Evolutionary conservation across 30 jellyfish, hydroid and myxozoan genomes (phyloP), one percentile per base, ranked within the genome.

Genomic region (Turritopsis rubra): DNA sequence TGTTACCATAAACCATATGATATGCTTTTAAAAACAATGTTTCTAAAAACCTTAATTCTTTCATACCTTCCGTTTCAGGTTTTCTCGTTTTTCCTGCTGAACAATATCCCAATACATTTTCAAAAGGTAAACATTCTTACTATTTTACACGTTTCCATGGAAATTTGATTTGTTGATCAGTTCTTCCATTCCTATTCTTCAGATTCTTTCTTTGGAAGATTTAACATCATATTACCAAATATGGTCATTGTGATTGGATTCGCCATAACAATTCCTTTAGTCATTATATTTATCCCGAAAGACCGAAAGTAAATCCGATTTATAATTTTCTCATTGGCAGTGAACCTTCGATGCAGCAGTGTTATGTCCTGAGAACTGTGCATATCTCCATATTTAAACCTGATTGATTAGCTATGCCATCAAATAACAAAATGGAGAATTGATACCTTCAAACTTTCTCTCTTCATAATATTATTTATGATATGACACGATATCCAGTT

Each of bases 31-130:
- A 66, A 66, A 0, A 26, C 9, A 23, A 74, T 9, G 53, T 74
- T 74, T 71, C 16, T 25, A 1, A 25, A 74, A n/a, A n/a, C n/a
- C n/a, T n/a, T n/a, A 1, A 9, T 74, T 74, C 53, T 16, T 74
- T 74, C 22, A n/a, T 74, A n/a, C n/a, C n/a, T n/a, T n/a, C n/a
- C n/a, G n/a, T 74, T 74, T 21, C 65, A 74, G 82, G 82, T n/a
- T 74, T 74, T n/a, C 41, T 74, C 18, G 82, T 74, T 0, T 74
- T 74, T 74, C 82, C 82, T n/a, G 65, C 53, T 8, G 65, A 74
- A n/a, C 82, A 74, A 29, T 74, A 74, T 29, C 82, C 82, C 7
- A 24, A 26, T 29, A 41, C 23, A 24, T 74, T 74, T 29, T 21
- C 52, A 16, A 29, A 74, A 74, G 82, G 82, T 74, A 74, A 9